A percentile compares a stretch with the other conserved stretches of the same genome.
Conservation (phyloP, 2,797 vertebrate genomes). For the Coreius guichenoti region DNA sequence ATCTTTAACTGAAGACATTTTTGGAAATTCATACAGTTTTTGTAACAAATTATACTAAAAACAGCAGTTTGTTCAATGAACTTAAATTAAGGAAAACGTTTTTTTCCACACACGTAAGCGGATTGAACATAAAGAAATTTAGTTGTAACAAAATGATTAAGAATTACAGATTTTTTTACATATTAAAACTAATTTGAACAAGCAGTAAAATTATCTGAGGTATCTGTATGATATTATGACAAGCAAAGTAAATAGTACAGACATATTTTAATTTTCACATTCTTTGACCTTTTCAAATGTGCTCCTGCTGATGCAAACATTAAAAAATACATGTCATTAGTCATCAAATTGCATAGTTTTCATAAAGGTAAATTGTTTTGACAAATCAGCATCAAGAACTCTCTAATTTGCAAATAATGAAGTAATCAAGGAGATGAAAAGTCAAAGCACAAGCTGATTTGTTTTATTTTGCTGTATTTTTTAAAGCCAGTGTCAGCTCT, state of each 20-base stretch:
- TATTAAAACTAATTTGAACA: too few species aligned
- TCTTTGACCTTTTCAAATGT: conserved; percentile 6
- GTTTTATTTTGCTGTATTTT: neutral
- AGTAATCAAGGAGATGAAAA: neutral
- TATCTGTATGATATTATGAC: neutral
- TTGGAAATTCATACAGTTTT: neutral
- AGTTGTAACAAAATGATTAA: too few species aligned
- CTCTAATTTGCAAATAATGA: conserved; percentile 32
- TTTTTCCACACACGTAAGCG: too few species aligned
- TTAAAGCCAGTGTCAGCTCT: neutral
- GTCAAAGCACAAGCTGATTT: neutral
- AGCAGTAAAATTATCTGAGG: neutral
- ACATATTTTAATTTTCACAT: neutral
- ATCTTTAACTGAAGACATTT: neutral
- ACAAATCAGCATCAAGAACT: conserved; percentile 13
- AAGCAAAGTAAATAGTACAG: neutral
- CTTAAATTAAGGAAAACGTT: too few species aligned
- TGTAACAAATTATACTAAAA: neutral
- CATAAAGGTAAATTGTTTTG: conserved; percentile 3
- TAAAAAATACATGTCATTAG: neutral
- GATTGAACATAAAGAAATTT: too few species aligned
- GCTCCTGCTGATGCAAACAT: neutral
- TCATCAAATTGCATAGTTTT: neutral
- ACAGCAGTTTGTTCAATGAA: too few species aligned
- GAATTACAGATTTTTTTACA: too few species aligned